Evolutionary conservation across 2,113 vertebrate species (phyloP).

Genomic region (Lampris incognitus): DNA sequence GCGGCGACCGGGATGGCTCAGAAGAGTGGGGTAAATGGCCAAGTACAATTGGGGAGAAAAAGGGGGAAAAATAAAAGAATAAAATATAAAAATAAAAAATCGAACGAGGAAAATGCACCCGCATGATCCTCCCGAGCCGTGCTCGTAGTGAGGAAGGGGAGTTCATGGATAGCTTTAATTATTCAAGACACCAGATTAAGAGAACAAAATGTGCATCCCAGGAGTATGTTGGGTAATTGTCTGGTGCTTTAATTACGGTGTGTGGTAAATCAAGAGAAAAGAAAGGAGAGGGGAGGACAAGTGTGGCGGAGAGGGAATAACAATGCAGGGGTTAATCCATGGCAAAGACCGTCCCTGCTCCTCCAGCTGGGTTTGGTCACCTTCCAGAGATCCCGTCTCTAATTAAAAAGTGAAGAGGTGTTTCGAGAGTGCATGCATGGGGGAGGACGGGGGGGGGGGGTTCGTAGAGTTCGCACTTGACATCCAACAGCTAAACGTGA

Average conservation of each 20-base stretch:
- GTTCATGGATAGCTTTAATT: slow-evolving; percentile 78
- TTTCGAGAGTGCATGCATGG: slow-evolving; percentile 34
- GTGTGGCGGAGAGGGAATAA: background rate
- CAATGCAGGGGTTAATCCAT: slow-evolving; percentile 42
- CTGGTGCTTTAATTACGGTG: slow-evolving; percentile 76
- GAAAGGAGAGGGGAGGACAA: slow-evolving; percentile 31
- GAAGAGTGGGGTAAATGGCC: too few species aligned
- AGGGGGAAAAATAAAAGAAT: too few species aligned
- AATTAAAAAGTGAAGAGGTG: slow-evolving; percentile 67
- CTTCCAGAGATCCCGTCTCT: slow-evolving; percentile 56
- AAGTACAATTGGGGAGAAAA: too few species aligned
- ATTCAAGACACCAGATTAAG: slow-evolving; percentile 81
- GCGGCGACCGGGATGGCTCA: too few species aligned
- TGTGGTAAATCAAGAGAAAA: slow-evolving; percentile 49
- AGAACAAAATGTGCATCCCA: slow-evolving; percentile 80
- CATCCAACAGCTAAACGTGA: slow-evolving; percentile 10
- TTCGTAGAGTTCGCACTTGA: slow-evolving; percentile 16
- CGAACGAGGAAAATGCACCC: background rate
- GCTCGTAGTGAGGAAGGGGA: slow-evolving; percentile 33
- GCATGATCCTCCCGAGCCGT: slow-evolving; percentile 48
- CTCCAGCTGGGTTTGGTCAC: slow-evolving; percentile 49
- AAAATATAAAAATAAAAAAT: background rate
- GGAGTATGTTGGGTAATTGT: slow-evolving; percentile 76
- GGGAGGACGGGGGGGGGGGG: too few species aligned
- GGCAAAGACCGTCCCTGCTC: slow-evolving; percentile 51